Evolutionary conservation across 2,113 vertebrate species (phyloP).

Genomic region (Istiophorus platypterus): DNA sequence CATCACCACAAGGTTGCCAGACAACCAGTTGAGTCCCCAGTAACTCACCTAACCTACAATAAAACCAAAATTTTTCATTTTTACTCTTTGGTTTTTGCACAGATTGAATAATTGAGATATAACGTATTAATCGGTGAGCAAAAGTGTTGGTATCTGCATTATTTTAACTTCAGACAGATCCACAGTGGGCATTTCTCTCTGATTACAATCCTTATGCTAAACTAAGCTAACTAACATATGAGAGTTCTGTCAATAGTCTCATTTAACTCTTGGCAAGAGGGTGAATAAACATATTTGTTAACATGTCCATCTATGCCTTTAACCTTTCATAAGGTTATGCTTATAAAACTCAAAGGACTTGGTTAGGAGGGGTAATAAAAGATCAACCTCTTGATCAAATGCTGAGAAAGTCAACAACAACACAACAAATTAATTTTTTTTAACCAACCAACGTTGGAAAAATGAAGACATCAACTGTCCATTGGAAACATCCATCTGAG

Average conservation of each 20-base stretch:
- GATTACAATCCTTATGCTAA: no score
- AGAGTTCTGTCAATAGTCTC: not conserved
- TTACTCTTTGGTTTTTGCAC: not conserved
- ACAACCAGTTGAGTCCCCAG: not conserved
- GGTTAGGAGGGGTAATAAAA: no score
- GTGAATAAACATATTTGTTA: not conserved
- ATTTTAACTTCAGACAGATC: not conserved
- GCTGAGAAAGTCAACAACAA: not conserved
- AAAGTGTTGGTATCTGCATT: not conserved
- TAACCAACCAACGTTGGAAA: not conserved
- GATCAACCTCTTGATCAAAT: not conserved
- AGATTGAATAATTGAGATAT: not conserved
- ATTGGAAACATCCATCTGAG: not conserved
- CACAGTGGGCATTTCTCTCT: not conserved
- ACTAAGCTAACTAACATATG: no score
- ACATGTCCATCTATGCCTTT: not conserved
- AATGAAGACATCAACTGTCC: no score
- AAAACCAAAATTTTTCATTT: not conserved
- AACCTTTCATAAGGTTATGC: not conserved
- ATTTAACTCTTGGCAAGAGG: not conserved
- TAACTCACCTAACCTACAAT: not conserved
- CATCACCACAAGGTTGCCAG: not conserved
- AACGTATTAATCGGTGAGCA: not conserved
- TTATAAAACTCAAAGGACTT: not conserved
- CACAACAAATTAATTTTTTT: not conserved